These are phyloP conservation scores for Andricus quercusramuli DNA, from an alignment of 2,888 invertebrate genomes.

Conservation along the genomic window DNA sequence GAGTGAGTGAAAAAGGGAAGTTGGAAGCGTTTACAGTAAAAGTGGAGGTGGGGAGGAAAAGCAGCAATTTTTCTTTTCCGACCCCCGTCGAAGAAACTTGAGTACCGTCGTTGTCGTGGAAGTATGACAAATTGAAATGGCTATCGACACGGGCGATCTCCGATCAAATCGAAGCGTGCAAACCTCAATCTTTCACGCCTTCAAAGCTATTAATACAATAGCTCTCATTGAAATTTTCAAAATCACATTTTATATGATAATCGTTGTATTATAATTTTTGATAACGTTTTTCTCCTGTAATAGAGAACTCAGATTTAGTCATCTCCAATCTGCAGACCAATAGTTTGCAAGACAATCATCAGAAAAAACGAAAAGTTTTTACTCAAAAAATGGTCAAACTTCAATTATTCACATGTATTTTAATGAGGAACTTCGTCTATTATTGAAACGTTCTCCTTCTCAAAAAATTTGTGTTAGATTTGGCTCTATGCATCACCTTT, in stretches of 20 bases:
- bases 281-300: no score
- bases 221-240: not conserved
- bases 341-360: no score
- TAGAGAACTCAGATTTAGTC: no score
- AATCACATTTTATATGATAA: not conserved
- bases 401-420: no score
- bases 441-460: no score
- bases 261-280: no score
- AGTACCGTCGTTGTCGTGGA: constrained; percentile 44
- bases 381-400: no score
- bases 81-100: constrained; percentile 30
- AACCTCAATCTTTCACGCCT: constrained; percentile 19
- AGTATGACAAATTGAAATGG: constrained; percentile 68
- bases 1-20: constrained; percentile 33
- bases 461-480: no score
- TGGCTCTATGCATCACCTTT: no score
- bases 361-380: no score
- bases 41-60: constrained; percentile 44
- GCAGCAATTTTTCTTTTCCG: constrained; percentile 61
- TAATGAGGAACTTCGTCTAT: no score
- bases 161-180: constrained; percentile 49
- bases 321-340: no score
- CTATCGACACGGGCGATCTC: constrained; percentile 61
- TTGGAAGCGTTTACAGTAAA: constrained; percentile 44
- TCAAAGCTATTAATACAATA: not conserved